These are phyloP conservation scores for Neolamprologus ventralis DNA, from an alignment of 2,113 vertebrate species.

Conservation along the genomic window DNA sequence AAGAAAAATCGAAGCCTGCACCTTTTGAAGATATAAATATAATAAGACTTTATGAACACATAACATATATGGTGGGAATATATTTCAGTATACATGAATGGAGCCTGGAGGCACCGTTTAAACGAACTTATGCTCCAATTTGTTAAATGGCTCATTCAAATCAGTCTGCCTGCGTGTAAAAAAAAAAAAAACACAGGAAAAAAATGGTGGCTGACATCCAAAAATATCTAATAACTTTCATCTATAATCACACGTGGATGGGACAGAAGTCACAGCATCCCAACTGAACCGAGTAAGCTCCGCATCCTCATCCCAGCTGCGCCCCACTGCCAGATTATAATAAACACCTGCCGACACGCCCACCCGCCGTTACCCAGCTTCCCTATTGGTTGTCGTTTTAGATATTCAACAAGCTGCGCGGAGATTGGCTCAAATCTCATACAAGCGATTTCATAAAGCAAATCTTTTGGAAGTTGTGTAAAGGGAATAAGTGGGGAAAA, in stretches of 20 bases:
- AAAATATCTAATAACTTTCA: not conserved
- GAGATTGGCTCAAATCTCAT: conserved; percentile 53
- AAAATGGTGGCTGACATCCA: not conserved
- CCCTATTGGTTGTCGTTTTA: conserved; percentile 51
- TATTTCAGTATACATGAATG: not conserved
- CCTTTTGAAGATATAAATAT: not conserved
- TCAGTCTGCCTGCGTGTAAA: not conserved
- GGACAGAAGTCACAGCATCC: not conserved
- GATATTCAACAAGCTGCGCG: conserved; percentile 33
- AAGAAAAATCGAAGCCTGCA: not conserved
- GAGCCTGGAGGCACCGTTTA: not conserved
- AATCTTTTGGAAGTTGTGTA: conserved; percentile 69
- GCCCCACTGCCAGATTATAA: not conserved
- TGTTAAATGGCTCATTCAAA: not conserved
- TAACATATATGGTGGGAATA: not conserved
- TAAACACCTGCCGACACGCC: conserved; percentile 46
- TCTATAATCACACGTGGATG: not conserved
- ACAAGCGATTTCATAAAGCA: conserved; percentile 69
- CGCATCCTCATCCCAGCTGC: conserved; percentile 13
- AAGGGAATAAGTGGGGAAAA: conserved; percentile 55
- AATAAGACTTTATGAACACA: not conserved
- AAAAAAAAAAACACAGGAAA: not conserved
- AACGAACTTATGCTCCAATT: not conserved
- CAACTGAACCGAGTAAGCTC: not conserved
- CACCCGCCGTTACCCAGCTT: not conserved